Percentiles rank a stretch among this genome's conserved stretches.
Evolutionary conservation across 2,113 vertebrate genomes (phyloP).

Genomic region (Seriola rivoliana): DNA sequence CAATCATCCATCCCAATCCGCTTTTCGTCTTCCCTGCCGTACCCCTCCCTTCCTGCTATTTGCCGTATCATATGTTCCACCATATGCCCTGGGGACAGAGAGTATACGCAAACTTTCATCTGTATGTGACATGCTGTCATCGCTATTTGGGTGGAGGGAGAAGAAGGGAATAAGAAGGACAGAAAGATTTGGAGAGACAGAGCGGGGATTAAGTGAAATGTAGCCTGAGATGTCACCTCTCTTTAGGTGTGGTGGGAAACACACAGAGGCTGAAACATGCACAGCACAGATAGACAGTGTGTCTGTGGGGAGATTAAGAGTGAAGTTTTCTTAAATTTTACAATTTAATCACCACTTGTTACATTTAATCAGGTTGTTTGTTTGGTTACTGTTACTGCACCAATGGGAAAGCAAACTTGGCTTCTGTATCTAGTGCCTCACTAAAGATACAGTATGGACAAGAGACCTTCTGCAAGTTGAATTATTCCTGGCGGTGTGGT

Average conservation of each 20-base stretch:
- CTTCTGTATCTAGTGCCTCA: neutral
- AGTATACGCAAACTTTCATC: conserved; percentile 54
- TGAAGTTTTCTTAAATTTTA: no score
- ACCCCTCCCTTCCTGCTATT: conserved; percentile 62
- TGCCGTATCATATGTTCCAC: conserved; percentile 64
- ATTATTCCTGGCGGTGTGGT: neutral
- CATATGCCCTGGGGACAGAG: conserved; percentile 31
- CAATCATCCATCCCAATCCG: conserved; percentile 57
- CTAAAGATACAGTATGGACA: neutral
- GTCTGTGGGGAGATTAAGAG: neutral
- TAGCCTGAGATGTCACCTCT: conserved; percentile 33
- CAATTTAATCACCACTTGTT: neutral
- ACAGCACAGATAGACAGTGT: neutral
- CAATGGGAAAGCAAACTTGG: neutral
- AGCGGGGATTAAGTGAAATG: conserved; percentile 12
- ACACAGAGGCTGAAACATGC: neutral
- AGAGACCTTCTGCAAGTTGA: neutral
- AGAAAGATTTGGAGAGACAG: conserved; percentile 27
- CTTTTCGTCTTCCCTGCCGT: conserved; percentile 48
- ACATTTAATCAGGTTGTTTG: neutral
- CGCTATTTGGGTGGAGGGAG: conserved; percentile 53
- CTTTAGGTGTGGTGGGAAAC: conserved; percentile 34
- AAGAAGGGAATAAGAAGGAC: neutral
- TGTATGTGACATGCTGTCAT: conserved; percentile 63
- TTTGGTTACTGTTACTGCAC: neutral